Evolutionary conservation across 1,140 invertebrate genomes (phyloP).

Genomic region (Bursaphelenchus mucronatus): DNA sequence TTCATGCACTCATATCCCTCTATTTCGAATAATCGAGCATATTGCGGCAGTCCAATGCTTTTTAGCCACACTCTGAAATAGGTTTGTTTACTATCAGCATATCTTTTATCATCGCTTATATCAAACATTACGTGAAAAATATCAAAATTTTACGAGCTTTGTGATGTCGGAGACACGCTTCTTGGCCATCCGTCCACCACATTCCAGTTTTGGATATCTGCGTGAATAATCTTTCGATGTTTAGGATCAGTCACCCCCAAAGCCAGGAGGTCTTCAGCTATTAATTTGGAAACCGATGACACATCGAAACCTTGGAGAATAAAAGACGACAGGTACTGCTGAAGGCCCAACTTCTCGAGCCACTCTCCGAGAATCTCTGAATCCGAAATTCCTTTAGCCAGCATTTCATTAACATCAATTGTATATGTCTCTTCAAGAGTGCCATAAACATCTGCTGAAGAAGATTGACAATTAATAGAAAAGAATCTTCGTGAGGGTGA

Average conservation of each 20-base stretch:
- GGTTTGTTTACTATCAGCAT: conserved; percentile 2
- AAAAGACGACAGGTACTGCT: conserved; percentile 90
- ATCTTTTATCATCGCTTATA: neutral
- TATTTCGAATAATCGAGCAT: conserved; percentile 64
- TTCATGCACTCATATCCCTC: conserved; percentile 90
- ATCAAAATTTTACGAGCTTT: conserved; percentile 2
- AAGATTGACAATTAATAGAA: no score
- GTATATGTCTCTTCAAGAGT: no score
- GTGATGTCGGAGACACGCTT: conserved; percentile 13
- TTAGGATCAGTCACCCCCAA: conserved; percentile 91
- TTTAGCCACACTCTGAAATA: conserved; percentile 39
- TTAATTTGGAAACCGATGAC: conserved; percentile 92
- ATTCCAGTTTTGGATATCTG: conserved; percentile 88
- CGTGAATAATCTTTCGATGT: conserved; percentile 88
- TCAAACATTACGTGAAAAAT: neutral
- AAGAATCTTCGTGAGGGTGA: no score
- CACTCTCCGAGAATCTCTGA: conserved; percentile 86
- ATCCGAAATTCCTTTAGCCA: conserved; percentile 70
- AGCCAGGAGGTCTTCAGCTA: conserved; percentile 80
- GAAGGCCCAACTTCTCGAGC: conserved; percentile 87
- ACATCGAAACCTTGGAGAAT: conserved; percentile 92
- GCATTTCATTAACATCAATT: conserved; percentile 65
- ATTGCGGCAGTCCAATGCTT: conserved; percentile 49
- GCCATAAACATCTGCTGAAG: no score
- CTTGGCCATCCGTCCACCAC: conserved; percentile 38